Evolutionary conservation across 2,888 invertebrate species (phyloP).

Genomic region (Nectonema munidae): DNA sequence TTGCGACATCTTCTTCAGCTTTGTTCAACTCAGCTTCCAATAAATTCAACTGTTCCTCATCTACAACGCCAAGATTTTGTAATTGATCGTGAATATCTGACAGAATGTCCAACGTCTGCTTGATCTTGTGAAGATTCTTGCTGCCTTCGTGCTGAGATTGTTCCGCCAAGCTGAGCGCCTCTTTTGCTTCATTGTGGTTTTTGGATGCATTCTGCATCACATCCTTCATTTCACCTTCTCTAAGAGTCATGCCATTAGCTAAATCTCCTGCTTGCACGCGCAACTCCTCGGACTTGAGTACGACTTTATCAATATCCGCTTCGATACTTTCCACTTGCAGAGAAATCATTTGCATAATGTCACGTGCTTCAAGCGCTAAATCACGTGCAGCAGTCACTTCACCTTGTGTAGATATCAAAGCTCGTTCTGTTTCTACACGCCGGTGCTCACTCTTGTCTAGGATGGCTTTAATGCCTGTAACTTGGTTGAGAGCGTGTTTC

Average conservation of each 20-base stretch:
- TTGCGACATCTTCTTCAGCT: slow-evolving; percentile 20
- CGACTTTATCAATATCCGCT: no score
- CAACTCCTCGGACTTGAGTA: no score
- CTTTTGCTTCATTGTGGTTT: slow-evolving; percentile 15
- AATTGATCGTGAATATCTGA: slow-evolving; percentile 26
- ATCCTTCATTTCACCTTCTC: no score
- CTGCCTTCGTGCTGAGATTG: slow-evolving; percentile 50
- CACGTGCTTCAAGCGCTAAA: not conserved
- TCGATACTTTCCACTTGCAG: slow-evolving; percentile 10
- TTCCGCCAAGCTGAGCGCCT: slow-evolving; percentile 32
- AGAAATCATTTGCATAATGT: slow-evolving; percentile 31
- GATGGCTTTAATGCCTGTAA: slow-evolving; percentile 38
- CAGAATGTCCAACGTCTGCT: slow-evolving; percentile 42
- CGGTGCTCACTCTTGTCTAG: slow-evolving; percentile 38
- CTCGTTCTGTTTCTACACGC: slow-evolving; percentile 33
- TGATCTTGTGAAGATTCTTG: slow-evolving; percentile 44
- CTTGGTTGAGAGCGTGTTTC: slow-evolving; percentile 36
- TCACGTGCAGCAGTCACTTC: slow-evolving; percentile 36
- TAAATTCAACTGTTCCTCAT: slow-evolving; percentile 22
- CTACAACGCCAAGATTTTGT: slow-evolving; percentile 22
- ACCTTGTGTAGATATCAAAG: slow-evolving; percentile 13
- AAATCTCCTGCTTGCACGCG: no score
- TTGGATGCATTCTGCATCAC: no score
- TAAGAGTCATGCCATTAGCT: no score
- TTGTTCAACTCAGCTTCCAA: slow-evolving; percentile 23